Evolutionary conservation across 2,113 vertebrate species (phyloP), one percentile per base, ranked within the genome.

Genomic region (Peromyscus maniculatus): DNA sequence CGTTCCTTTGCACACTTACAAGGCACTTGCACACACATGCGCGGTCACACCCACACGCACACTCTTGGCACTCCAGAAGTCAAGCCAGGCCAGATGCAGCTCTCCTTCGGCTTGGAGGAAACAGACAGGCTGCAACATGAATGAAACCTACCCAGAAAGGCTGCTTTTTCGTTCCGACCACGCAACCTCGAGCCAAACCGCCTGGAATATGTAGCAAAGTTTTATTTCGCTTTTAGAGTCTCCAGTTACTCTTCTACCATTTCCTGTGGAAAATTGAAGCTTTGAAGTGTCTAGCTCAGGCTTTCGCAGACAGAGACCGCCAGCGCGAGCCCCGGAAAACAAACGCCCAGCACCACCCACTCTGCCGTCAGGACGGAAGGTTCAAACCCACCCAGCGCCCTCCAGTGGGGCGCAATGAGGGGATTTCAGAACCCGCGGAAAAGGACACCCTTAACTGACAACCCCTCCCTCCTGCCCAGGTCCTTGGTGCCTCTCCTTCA

Each of bases 131-230:
- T 98, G 97, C 93, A 86, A 98, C 98, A 98, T 64, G 98, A 98
- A 98, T 97, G 97, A 98, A 98, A 98, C 97, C 98, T 96, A 97
- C 97, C 98, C 98, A 99, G 98, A 98, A 98, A 98, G 95, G 93
- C 98, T 97, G 98, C 97, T 96, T 98, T 98, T 98, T 98, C 95
- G 97, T 90, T 97, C 97, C 97, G 97, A 97, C 98, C 97, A 97
- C 93, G 96, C 98, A 98, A 97, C 55, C 98, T 88, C 97, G 8
- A 86, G 97, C 98, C 98, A 98, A 99, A 98, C 98, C 98, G 93
- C 98, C 59, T 93, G 98, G 84, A 98, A 95, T 97, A 97, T 95
- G 97, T 52, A 98, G 97, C 98, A 98, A 99, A 99, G 98, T 98
- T 99, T 98, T 97, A 98, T 98, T 98, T 98, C 98, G 97, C 95